Evolutionary conservation across 2,888 invertebrate genomes (phyloP), one percentile per base, ranked within the genome.

Genomic region (Drosophila affinis): DNA sequence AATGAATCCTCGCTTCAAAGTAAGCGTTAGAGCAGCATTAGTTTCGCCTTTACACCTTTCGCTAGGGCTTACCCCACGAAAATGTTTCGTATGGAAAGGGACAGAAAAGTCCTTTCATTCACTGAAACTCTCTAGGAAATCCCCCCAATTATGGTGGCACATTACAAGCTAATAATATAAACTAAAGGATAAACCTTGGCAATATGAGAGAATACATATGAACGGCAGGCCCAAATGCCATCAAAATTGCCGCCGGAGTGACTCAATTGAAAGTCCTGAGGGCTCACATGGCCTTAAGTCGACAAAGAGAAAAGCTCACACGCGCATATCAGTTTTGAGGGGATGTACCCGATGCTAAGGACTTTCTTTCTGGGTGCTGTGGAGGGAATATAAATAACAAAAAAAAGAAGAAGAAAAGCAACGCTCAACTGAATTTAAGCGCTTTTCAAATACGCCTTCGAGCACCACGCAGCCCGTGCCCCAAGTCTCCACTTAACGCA

Each of bases 91-190:
- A 21, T 21, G 14, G 14, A 14, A 14, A 39, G 14, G 2, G 6
- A 34, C 34, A 3, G 12, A 17, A n/a, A 17, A 52, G 7, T 7
- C 46, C 29, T 39, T 54, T 18, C 29, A 57, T 49, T 46, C 45
- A 39, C 45, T 44, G 5, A 21, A 18, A 48, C 18, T 44, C 47
- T 47, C 48, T 39, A 64, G 55, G 6, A 81, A 75, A 77, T 81
- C 80, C 78, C 48, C 72, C 82, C 84, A 84, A 84, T 84, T 83
- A 81, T 79, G 86, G 32, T 48, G 74, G 72, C 78, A 83, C 86
- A 86, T 81, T 80, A 77, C 80, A 85, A 79, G 87, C 87, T 87
- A 87, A 86, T 87, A 85, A 81, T 79, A 83, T 82, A 83, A 87
- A 87, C 87, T 87, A 80, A 83, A 79, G 86, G 87, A 80, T 87